Base-by-base conservation (phyloP, 2,888 invertebrate species). In the Phytoseiulus persimilis region DNA sequence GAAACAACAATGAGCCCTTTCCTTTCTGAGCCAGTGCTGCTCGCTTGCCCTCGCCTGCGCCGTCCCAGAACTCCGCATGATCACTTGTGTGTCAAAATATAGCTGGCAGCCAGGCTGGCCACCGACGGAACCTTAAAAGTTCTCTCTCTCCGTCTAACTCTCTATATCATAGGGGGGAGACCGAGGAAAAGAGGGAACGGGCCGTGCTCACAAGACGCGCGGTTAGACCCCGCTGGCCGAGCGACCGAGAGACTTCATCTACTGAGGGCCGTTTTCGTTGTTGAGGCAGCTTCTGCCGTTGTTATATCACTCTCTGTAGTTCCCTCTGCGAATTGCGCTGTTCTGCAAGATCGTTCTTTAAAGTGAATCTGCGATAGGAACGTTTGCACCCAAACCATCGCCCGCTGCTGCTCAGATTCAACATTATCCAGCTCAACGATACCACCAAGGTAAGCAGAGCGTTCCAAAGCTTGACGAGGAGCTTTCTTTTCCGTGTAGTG, bases 31-130 rank as follows among this genome's bases (percentile, higher is more conserved):
- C 65, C 2, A 65, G 65, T 23, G 65, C 65, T 28, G 1, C 14
- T 65, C 2, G 65, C 65, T 65, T 65, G 65, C 65, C 65, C 65
- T 65, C 65, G 65, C 65, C 65, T 65, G 65, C 65, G 65, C 65
- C 65, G 65, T 65, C 65, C 65, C 65, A 65, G 65, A 65, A 65
- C 65, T 65, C 65, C 65, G 65, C 65, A 65, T 65, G 65, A 65
- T 65, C 65, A 65, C 9, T 65, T 28, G 65, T 28, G 65, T 65
- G 65, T 65, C 65, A 65, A 65, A 65, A 65, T 65, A 65, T 65
- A 65, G 65, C 65, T 65, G 65, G 65, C 65, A 65, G 28, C 65
- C 65, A 65, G 65, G 65, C 65, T 65, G 65, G 65, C 65, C 65
- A 65, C 65, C 5, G 65, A 65, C 65, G 65, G 65, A 65, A 65